Evolutionary conservation across 2,113 vertebrate species (phyloP).

Genomic region (Zosterops pallidus): DNA sequence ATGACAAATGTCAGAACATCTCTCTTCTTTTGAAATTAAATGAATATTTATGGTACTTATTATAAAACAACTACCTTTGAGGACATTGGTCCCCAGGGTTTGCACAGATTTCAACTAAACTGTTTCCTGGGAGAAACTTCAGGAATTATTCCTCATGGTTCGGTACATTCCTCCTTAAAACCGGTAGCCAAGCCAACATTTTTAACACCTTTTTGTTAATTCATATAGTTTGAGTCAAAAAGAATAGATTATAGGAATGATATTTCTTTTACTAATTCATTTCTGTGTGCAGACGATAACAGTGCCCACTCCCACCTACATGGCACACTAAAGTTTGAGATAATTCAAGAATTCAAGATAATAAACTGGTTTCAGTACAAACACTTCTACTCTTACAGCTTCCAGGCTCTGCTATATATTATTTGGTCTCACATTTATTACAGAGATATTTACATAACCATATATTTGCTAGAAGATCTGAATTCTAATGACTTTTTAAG

Average conservation of each 20-base stretch:
- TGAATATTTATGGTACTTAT: not conserved
- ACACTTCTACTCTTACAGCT: not conserved
- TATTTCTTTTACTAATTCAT: not conserved
- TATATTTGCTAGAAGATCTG: not conserved
- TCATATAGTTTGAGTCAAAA: not conserved
- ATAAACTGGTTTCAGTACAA: not conserved
- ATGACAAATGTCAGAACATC: not conserved
- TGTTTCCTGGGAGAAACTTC: not conserved
- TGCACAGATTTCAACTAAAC: not conserved
- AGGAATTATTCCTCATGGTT: not conserved
- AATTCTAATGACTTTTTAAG: not conserved
- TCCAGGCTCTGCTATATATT: not conserved
- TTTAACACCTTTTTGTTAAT: not conserved
- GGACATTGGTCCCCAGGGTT: not conserved
- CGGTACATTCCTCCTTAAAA: not conserved
- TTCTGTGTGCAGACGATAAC: not conserved
- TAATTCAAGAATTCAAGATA: not conserved
- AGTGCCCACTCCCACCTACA: not conserved
- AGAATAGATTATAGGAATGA: not conserved
- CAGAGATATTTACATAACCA: not conserved
- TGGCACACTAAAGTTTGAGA: not conserved
- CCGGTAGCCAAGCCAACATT: not conserved
- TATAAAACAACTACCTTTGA: not conserved
- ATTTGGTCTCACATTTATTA: not conserved
- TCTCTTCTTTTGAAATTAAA: not conserved